Evolutionary conservation across 2,113 vertebrate species (phyloP).

Genomic region (Aldabrachelys gigantea): DNA sequence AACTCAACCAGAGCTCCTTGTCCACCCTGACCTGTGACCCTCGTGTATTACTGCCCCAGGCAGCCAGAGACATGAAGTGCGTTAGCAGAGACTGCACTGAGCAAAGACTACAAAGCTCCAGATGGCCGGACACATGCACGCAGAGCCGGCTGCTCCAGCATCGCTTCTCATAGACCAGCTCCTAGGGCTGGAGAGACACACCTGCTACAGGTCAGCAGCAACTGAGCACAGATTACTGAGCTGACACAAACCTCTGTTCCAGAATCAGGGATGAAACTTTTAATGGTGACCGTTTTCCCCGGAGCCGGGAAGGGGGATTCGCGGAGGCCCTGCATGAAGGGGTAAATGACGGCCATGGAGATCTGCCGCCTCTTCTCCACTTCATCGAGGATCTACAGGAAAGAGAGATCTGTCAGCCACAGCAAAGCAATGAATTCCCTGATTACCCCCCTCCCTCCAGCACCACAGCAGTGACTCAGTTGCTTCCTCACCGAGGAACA

Average conservation of each 20-base stretch:
- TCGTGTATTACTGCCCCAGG: not conserved
- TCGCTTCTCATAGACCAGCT: not conserved
- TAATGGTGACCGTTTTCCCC: conserved; percentile 92
- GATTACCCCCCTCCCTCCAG: rapidly evolving
- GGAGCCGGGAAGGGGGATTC: conserved; percentile 93
- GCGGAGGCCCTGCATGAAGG: conserved; percentile 96
- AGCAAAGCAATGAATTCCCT: not conserved
- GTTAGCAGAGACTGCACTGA: not conserved
- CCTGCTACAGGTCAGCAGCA: not conserved
- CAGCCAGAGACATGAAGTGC: not conserved
- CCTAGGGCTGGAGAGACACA: not conserved
- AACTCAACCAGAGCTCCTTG: not conserved
- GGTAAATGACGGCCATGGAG: conserved; percentile 94
- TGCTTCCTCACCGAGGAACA: not conserved
- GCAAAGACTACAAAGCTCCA: not conserved
- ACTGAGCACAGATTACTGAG: rapidly evolving
- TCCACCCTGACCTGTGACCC: not conserved
- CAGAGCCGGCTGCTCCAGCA: not conserved
- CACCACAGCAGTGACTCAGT: not conserved
- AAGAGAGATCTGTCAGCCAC: not conserved
- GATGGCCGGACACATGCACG: not conserved
- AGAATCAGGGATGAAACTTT: conserved; percentile 95
- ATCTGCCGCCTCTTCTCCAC: conserved; percentile 96
- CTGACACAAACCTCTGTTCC: conserved; percentile 89
- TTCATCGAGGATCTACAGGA: conserved; percentile 91